Base-by-base conservation (phyloP, 2,888 invertebrate genomes). In the Timandra comae region DNA sequence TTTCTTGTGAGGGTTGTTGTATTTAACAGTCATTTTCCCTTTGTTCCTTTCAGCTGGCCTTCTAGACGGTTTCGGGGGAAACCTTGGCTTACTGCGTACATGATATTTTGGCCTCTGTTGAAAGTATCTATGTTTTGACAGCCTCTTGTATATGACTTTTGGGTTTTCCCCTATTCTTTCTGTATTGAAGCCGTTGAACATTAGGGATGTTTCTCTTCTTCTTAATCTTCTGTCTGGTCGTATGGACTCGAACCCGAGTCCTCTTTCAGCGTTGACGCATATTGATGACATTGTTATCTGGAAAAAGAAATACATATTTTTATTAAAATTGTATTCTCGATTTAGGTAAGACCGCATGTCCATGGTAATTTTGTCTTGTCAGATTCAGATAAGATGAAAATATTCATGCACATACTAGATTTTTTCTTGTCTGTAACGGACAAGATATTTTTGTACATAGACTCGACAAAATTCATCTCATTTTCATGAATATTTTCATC, bases 231-330 rank as follows among this genome's bases (percentile, higher is more conserved):
- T 56, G 3, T 46, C 45, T 3, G 32, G 16, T 36, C 41, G 41
- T 26, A 30, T 24, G 6, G 54, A 52, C 44, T 52, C 35, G 37
- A 65, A 9, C 21, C 64, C 61, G 31, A 52, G 40, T 8, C 36
- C 30, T 40, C 35, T 41, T 23, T 63, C 62, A 27, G 60, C 56
- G 29, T 44, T 47, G 12, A 51, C 55, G 34, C 62, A 66, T 35
- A 66, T 51, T 41, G 65, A 55, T 20, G 66, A 57, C 21, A 77
- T 49, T 41, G 72, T 69, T 58, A 79, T 64, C 84, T 84, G 80
- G 16, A 80, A 77, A 12, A 5, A 40, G 23, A 33, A 30, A 39
- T 28, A 9, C n/a, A n/a, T n/a, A n/a, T n/a, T n/a, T n/a, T n/a
- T n/a, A n/a, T n/a, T n/a, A n/a, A n/a, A n/a, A n/a, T n/a, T n/a